Evolutionary conservation across 2,113 vertebrate species (phyloP).

Genomic region (Etheostoma spectabile): DNA sequence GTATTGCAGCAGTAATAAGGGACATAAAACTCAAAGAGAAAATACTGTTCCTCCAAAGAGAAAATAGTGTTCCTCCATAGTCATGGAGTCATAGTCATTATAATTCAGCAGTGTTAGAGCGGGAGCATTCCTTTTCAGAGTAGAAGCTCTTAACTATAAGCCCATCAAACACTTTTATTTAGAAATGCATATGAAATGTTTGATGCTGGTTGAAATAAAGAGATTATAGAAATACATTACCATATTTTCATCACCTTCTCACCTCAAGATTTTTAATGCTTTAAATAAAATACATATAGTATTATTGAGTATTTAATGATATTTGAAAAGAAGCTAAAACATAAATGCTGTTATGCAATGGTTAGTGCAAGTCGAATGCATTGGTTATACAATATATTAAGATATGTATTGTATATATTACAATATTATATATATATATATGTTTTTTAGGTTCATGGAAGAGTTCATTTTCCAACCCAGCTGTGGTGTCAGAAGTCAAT

Average conservation of each 20-base stretch:
- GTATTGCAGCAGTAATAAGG: constrained; percentile 86
- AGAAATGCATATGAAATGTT: constrained; percentile 30
- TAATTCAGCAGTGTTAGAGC: constrained; percentile 68
- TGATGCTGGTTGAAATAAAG: constrained; percentile 25
- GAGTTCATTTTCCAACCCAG: constrained; percentile 1
- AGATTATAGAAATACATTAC: constrained; percentile 36
- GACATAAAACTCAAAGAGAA: constrained; percentile 85
- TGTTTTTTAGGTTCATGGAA: constrained; percentile 14
- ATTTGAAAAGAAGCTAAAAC: not conserved
- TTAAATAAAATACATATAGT: constrained; percentile 11
- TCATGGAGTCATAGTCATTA: constrained; percentile 73
- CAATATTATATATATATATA: too few species aligned
- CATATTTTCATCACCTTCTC: constrained; percentile 19
- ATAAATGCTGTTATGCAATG: not conserved
- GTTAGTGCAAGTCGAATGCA: not conserved
- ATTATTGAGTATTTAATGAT: not conserved
- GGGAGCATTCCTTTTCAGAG: constrained; percentile 38
- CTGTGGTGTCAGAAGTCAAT: constrained; percentile 29
- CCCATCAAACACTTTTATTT: constrained; percentile 28
- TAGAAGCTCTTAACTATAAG: constrained; percentile 44
- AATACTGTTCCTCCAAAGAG: constrained; percentile 74
- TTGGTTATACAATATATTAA: not conserved
- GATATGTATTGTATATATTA: too few species aligned
- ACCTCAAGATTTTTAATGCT: constrained; percentile 11
- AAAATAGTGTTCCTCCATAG: constrained; percentile 73